Conservation (phyloP, 2,113 vertebrate species). For the Rousettus leschenaultii region DNA sequence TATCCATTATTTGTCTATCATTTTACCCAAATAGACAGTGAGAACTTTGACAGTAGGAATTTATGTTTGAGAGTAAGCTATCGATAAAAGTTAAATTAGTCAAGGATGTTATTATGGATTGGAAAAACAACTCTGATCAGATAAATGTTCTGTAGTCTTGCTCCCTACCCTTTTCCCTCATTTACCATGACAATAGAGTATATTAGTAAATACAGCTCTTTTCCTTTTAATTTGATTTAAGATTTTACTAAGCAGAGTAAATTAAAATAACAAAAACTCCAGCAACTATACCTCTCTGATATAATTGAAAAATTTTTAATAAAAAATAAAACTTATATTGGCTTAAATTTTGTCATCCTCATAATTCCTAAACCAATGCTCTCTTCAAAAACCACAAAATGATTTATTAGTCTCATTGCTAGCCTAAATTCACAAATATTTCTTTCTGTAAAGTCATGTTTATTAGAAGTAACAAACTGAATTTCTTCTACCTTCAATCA, state of each 20-base stretch:
- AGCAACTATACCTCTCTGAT: background rate
- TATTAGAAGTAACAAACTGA: background rate
- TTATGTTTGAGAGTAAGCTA: background rate
- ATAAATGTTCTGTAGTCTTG: background rate
- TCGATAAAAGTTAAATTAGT: background rate
- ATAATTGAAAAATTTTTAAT: background rate
- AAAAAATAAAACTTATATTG: background rate
- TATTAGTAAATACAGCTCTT: background rate
- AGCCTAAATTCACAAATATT: constrained; percentile 24
- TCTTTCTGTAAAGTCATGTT: constrained; percentile 19
- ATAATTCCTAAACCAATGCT: background rate
- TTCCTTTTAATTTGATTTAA: constrained; percentile 15
- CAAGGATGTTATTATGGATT: background rate
- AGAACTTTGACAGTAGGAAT: background rate
- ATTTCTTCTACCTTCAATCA: background rate
- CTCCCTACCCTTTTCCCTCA: background rate
- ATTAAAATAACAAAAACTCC: background rate
- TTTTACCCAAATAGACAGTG: background rate
- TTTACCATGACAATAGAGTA: background rate
- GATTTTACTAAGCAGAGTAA: background rate
- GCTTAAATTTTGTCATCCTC: background rate
- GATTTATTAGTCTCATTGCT: background rate
- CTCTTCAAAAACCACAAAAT: background rate
- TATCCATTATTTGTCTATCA: background rate
- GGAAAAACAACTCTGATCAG: background rate